Evolutionary conservation across 2,113 vertebrate genomes (phyloP).

Genomic region (Scomber scombrus): DNA sequence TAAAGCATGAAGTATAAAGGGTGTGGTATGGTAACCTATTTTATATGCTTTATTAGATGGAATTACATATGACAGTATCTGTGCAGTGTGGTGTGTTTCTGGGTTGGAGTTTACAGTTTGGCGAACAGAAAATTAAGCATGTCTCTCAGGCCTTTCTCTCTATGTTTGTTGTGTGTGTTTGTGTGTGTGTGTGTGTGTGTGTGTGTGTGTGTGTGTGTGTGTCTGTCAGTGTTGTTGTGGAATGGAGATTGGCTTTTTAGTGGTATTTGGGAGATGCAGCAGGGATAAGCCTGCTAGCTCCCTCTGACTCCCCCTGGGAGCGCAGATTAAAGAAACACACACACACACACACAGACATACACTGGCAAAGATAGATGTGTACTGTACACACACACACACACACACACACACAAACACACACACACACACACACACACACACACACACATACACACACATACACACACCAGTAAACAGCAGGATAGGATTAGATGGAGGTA

Average conservation of each 20-base stretch:
- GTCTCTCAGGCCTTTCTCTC: constrained; percentile 63
- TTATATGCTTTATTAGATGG: constrained; percentile 41
- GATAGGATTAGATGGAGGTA: constrained; percentile 70
- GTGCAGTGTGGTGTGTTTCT: constrained; percentile 43
- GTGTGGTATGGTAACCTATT: not conserved
- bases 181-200: constrained; percentile 43
- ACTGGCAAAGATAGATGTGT: constrained; percentile 33
- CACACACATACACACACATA: constrained; percentile 49
- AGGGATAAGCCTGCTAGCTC: constrained; percentile 81
- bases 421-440: constrained; percentile 33
- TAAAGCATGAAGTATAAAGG: too few relatives aligned
- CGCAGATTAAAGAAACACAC: constrained; percentile 78
- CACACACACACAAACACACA: constrained; percentile 27
- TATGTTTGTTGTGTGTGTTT: constrained; percentile 30
- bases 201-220: constrained; percentile 41
- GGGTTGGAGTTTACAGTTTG: constrained; percentile 37
- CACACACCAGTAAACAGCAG: constrained; percentile 68
- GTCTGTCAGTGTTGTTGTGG: constrained; percentile 77
- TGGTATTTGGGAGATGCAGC: constrained; percentile 83
- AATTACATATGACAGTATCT: constrained; percentile 33
- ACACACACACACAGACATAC: constrained; percentile 33
- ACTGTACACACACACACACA: constrained; percentile 39
- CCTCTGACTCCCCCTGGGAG: constrained; percentile 77
- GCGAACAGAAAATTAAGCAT: constrained; percentile 71
- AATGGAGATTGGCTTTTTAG: constrained; percentile 83